Base-by-base conservation (phyloP, 2,888 invertebrate genomes). In the Drosophila quasianomalipes region DNA sequence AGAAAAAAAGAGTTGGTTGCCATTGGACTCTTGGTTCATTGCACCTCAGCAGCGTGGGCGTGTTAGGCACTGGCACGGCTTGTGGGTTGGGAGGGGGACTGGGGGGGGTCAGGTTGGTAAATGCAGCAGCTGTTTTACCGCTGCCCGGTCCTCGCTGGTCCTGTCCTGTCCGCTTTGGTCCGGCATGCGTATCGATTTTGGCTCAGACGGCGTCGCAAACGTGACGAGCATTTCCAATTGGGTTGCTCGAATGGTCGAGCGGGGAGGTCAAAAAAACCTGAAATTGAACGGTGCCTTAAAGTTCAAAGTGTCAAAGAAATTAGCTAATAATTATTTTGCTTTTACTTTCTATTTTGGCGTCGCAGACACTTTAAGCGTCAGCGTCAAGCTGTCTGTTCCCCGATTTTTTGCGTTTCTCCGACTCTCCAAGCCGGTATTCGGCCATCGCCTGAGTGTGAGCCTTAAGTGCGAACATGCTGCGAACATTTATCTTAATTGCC, bases 401-500 rank as follows among this genome's bases (percentile, higher is more conserved):
- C 41, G 22, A 30, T 10, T 16, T 4, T 16, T 16, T 22, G 39
- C 28, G 30, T n/a, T 16, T 10, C 30, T 30, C 47, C 35, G 53
- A 2, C 37, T 44, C 55, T 28, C n/a, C 12, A 7, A 57, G 37
- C 37, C 52, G 35, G 49, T 47, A 60, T 53, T 49, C 51, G 54
- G 53, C 47, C 64, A 12, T 41, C 31, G 41, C 22, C 44, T 7
- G 10, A 37, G 67, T 14, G 7, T 22, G 22, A 47, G 78, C 58
- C 72, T 83, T 85, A 85, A 85, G 89, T 85, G 85, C 85, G 87
- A 77, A 89, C 89, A 85, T 81, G 84, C 89, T 71, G 89, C 89
- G 87, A 89, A 85, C 89, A 85, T 85, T 85, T 89, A 85, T 85
- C 85, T 85, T 85, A 85, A 85, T 85, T 85, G 85, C 85, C 89